Base-by-base conservation (phyloP, 2,888 invertebrate genomes). In the Melolontha melolontha region DNA sequence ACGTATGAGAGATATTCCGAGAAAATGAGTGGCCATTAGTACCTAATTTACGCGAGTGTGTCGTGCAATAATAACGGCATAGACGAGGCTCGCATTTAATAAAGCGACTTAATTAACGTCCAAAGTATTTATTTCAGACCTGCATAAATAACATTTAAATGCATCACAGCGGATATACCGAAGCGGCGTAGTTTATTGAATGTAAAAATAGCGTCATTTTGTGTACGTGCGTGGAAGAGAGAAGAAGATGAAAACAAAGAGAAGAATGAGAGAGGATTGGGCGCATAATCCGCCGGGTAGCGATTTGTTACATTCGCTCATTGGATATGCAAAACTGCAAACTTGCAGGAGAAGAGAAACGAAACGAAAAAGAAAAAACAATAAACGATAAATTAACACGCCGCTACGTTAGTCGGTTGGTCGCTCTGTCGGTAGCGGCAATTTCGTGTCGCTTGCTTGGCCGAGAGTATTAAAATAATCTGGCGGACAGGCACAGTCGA, bases 61-160 rank as follows among this genome's bases (percentile, higher is more conserved):
- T 64, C 66, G 50, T 27, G 55, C 57, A 66, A 66, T 65, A 55
- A 52, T 66, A 57, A 66, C 49, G 59, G 59, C 47, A 49, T 51
- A 64, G 57, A 49, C 34, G n/a, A 42, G 54, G 27, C 17, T 42
- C 52, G 49, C 55, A 50, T 64, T 68, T 68, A 64, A 68, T 68
- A 68, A 68, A 64, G 68, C 49, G 62, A 68, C 68, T 68, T 68
- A 68, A 68, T 68, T 68, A 68, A 63, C 63, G 63, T 64, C 49
- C 41, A 47, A 54, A 54, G 66, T 51, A 64, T 55, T 52, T 64
- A 68, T 64, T 62, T 54, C 68, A 55, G 44, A 68, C 52, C 55
- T 54, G 64, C 59, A 59, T 67, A 67, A 67, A 67, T 67, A 57
- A 64, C 68, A 51, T 68, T 65, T 68, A 64, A 68, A 67, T 51